phyloP scores from a whole-genome alignment of 2,888 invertebrate species.

The Brachynemurus nebulosus region DNA sequence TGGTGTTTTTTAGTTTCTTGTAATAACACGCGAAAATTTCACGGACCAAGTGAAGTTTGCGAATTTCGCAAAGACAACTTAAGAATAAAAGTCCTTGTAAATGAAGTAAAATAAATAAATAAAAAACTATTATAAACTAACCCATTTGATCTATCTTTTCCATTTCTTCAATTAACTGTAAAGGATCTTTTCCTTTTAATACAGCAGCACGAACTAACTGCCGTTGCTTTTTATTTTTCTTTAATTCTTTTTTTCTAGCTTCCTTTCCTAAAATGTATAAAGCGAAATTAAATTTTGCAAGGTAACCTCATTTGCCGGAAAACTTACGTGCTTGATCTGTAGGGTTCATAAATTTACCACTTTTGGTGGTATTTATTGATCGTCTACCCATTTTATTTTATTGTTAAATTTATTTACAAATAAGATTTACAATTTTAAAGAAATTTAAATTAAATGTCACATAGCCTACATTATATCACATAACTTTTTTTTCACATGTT shows the following conservation, averaged over 20 bases:
- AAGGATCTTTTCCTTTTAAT: constrained; percentile 93
- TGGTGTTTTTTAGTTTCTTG: too few relatives aligned
- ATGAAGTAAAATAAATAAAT: too few relatives aligned
- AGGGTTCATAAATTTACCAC: constrained; percentile 99
- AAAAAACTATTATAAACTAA: constrained; percentile 28
- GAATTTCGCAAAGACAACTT: too few relatives aligned
- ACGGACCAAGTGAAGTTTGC: too few relatives aligned
- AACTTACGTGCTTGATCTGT: constrained; percentile 95
- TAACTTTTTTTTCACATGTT: too few relatives aligned
- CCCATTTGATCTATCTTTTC: constrained; percentile 99
- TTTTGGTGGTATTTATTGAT: constrained; percentile 97
- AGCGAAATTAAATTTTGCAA: constrained; percentile 3
- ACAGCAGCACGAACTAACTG: constrained; percentile 94
- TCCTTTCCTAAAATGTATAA: constrained; percentile 63
- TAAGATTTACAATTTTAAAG: too few relatives aligned
- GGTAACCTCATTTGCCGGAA: constrained; percentile 23
- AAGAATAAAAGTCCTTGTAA: too few relatives aligned
- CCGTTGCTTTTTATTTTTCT: constrained; percentile 95
- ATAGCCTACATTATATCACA: too few relatives aligned
- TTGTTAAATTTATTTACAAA: background rate
- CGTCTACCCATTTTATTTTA: constrained; percentile 75
- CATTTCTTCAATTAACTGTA: constrained; percentile 87
- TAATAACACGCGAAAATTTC: too few relatives aligned
- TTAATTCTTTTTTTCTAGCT: constrained; percentile 91
- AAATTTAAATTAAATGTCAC: too few relatives aligned